These are phyloP conservation scores for Tapirus terrestris DNA, from an alignment of 2,113 vertebrate species.

Conservation along the genomic window DNA sequence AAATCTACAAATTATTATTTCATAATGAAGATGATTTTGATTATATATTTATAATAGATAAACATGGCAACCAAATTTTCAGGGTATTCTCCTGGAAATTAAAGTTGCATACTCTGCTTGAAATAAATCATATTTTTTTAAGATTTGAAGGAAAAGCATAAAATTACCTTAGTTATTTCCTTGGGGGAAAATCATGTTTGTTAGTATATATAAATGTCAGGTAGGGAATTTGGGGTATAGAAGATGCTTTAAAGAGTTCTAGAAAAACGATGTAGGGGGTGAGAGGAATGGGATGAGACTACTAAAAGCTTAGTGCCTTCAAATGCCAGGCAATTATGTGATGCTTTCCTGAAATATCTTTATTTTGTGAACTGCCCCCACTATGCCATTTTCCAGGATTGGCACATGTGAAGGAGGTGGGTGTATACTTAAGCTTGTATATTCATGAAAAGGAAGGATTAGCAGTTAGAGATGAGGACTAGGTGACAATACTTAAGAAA, in stretches of 20 bases:
- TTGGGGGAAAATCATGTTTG: background rate
- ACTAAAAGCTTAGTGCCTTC: constrained; percentile 9
- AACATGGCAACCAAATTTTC: constrained; percentile 14
- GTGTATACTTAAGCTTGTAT: constrained; percentile 3
- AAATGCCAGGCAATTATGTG: constrained; percentile 64
- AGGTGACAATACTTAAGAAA: background rate
- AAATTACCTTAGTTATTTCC: constrained; percentile 52
- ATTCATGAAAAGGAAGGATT: background rate
- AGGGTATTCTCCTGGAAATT: background rate
- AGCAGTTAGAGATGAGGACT: background rate
- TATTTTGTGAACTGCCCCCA: constrained; percentile 68
- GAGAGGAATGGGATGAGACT: background rate
- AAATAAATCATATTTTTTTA: constrained; percentile 27
- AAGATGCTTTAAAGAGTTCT: constrained; percentile 22
- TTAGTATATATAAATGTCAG: background rate
- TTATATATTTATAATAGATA: constrained; percentile 5
- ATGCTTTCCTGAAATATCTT: constrained; percentile 75
- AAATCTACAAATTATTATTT: background rate
- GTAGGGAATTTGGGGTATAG: constrained; percentile 27
- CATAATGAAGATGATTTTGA: constrained; percentile 13
- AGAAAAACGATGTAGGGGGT: background rate
- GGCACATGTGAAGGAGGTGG: constrained; percentile 70
- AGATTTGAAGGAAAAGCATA: constrained; percentile 48
- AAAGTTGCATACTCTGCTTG: constrained; percentile 9
- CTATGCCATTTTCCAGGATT: constrained; percentile 75